phyloP scores from a whole-genome alignment of 2,113 vertebrate genomes.

The Plecturocebus donacophilus region DNA sequence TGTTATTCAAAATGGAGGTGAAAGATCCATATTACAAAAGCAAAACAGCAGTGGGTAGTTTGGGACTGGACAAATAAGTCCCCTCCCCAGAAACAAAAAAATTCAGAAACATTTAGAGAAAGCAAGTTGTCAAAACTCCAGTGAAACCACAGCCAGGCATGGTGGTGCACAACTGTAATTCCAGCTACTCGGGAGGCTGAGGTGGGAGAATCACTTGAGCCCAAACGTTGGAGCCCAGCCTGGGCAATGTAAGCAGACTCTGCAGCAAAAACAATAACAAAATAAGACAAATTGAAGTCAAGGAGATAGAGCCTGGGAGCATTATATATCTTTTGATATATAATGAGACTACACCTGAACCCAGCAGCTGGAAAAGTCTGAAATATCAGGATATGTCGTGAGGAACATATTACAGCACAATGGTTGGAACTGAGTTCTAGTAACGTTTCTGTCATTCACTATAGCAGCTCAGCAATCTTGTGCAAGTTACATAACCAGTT shows the following conservation, averaged over 20 bases:
- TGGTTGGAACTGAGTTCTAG: background rate
- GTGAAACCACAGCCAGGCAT: background rate
- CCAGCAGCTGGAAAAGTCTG: background rate
- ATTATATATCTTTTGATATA: too few relatives aligned
- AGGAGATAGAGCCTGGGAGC: background rate
- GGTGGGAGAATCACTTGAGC: background rate
- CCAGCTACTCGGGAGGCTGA: background rate
- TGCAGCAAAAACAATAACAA: background rate
- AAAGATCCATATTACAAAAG: background rate
- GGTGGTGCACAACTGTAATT: background rate
- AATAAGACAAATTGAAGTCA: background rate
- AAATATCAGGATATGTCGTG: accelerated
- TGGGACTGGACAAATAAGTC: background rate
- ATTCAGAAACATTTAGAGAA: constrained; percentile 22
- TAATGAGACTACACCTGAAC: background rate
- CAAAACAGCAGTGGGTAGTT: background rate
- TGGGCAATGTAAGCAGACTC: background rate
- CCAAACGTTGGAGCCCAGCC: background rate
- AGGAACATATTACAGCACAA: background rate
- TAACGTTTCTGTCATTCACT: background rate
- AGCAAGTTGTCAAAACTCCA: background rate
- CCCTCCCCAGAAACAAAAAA: background rate
- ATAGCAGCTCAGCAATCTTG: background rate
- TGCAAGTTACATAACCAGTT: background rate
- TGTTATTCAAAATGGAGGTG: background rate